These are phyloP conservation scores for Aleiodes sp. DNA, from an alignment of 1,140 invertebrate species.

Conservation along the genomic window DNA sequence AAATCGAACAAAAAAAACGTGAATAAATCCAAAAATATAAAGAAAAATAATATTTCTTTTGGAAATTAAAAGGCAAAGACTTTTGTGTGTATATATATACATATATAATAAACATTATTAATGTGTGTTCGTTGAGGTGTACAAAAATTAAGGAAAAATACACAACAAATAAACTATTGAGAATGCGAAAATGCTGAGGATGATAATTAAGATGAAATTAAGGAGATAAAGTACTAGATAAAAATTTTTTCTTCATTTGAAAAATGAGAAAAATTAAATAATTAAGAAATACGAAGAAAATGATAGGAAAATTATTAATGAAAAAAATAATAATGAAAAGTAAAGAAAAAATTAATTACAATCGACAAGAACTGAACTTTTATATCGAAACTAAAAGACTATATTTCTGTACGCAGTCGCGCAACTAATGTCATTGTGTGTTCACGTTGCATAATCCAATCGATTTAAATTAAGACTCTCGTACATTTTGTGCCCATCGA, in stretches of 20 bases:
- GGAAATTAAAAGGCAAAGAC: conserved; percentile 50
- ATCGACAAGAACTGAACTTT: conserved; percentile 67
- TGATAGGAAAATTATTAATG: conserved; percentile 34
- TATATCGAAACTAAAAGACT: conserved; percentile 69
- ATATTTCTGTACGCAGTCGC: conserved; percentile 67
- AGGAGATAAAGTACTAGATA: conserved; percentile 23
- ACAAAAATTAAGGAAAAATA: conserved; percentile 53
- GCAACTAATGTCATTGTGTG: conserved; percentile 65
- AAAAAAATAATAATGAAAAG: conserved; percentile 40
- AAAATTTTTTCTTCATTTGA: conserved; percentile 18
- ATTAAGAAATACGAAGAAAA: conserved; percentile 34
- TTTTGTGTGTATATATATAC: conserved; percentile 56
- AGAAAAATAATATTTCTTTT: too few species aligned
- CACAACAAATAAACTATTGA: conserved; percentile 36
- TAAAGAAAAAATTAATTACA: conserved; percentile 47
- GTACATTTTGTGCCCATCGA: conserved; percentile 57
- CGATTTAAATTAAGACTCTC: conserved; percentile 63
- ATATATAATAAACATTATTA: conserved; percentile 61
- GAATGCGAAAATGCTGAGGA: conserved; percentile 35
- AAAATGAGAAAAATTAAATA: conserved; percentile 31
- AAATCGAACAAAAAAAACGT: conserved; percentile 35
- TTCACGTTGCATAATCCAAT: conserved; percentile 67
- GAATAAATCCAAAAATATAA: neutral
- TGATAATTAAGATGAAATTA: conserved; percentile 27
- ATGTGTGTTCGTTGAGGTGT: conserved; percentile 65